phyloP scores from a whole-genome alignment of 2,797 vertebrate genomes.

The Leucoraja ocellata region DNA sequence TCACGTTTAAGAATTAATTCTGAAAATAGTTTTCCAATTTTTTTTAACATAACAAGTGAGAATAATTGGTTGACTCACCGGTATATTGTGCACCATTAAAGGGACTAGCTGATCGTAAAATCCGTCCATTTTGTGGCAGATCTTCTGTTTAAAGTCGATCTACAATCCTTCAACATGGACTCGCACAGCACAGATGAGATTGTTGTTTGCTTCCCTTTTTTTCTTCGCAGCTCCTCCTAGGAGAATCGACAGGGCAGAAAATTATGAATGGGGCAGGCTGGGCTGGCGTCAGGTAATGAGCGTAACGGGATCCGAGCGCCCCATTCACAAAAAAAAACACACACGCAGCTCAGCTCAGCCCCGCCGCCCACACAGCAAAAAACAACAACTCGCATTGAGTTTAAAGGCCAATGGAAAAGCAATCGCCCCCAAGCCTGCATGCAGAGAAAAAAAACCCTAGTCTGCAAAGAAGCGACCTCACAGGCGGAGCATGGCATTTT shows the following conservation, averaged over 20 bases:
- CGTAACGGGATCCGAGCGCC: conserved; percentile 57
- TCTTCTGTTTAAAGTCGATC: conserved; percentile 49
- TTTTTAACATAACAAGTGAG: background rate
- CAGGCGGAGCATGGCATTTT: background rate
- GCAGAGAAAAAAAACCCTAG: background rate
- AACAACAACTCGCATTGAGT: conserved; percentile 46
- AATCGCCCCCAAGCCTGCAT: conserved; percentile 41
- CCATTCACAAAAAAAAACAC: conserved; percentile 62
- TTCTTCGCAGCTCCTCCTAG: background rate
- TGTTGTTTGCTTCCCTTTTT: background rate
- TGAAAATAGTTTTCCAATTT: background rate
- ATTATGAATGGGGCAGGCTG: conserved; percentile 41
- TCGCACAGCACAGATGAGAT: background rate
- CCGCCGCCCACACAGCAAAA: conserved; percentile 44
- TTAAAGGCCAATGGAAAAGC: conserved; percentile 49
- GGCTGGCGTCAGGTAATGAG: conserved; percentile 50
- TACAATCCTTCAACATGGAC: conserved; percentile 60
- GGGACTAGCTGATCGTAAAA: conserved; percentile 97
- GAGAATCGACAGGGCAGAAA: conserved; percentile 30
- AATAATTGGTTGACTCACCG: background rate
- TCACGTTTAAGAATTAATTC: background rate
- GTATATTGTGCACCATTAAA: conserved; percentile 81
- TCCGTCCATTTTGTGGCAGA: conserved; percentile 74
- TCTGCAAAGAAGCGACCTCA: background rate
- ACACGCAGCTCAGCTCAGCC: conserved; percentile 55